Evolutionary conservation across 2,888 invertebrate species (phyloP).

Genomic region (Drosophila fungiperda): DNA sequence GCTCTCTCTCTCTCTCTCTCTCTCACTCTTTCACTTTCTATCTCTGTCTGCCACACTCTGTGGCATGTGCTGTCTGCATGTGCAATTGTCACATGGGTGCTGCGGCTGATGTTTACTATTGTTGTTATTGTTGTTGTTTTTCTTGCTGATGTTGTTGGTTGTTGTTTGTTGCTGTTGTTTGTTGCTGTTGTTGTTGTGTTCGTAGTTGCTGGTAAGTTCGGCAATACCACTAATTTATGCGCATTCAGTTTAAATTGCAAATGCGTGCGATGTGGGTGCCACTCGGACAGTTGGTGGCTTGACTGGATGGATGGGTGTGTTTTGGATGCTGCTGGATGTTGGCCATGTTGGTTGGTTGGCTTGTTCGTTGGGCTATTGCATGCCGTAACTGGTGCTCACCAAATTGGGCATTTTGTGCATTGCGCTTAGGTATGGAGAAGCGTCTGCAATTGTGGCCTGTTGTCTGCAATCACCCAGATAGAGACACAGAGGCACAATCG

Average conservation of each 20-base stretch:
- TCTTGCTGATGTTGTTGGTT: not conserved
- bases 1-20: not conserved
- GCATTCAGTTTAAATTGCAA: slow-evolving; percentile 77
- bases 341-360: not conserved
- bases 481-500: not conserved
- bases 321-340: not conserved
- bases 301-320: not conserved
- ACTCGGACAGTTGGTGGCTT: slow-evolving; percentile 9
- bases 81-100: slow-evolving; percentile 16
- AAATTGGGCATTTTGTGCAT: slow-evolving; percentile 67
- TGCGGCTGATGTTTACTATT: not conserved
- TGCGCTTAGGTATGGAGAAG: slow-evolving; percentile 4
- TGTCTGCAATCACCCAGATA: slow-evolving; percentile 62
- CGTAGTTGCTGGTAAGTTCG: slow-evolving; percentile 40
- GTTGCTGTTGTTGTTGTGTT: slow-evolving; percentile 7
- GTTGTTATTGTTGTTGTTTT: not conserved
- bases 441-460: slow-evolving; percentile 32
- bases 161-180: slow-evolving; percentile 5
- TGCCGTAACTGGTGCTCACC: slow-evolving; percentile 43
- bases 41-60: not conserved
- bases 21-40: too few relatives aligned
- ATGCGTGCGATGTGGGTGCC: slow-evolving; percentile 62
- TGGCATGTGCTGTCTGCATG: slow-evolving; percentile 28
- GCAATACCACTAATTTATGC: slow-evolving; percentile 75
- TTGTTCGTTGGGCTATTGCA: slow-evolving; percentile 6